Base-by-base conservation (phyloP, 1,140 invertebrate genomes). In the Pseudachorutes palmiensis region DNA sequence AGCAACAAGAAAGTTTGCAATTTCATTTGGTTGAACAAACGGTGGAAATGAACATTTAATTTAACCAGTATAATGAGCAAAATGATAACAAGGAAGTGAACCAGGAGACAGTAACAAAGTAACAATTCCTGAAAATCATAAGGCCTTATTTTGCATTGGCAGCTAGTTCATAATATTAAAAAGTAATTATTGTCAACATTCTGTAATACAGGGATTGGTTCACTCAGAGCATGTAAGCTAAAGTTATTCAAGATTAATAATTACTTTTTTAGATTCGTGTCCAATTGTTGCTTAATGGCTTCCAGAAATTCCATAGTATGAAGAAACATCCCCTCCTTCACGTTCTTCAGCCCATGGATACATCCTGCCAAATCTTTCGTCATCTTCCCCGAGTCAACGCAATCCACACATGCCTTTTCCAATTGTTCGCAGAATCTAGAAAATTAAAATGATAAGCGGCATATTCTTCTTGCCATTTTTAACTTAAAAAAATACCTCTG, bases 361-460 rank as follows among this genome's bases (percentile, higher is more conserved):
- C 90, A 94, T 70, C 86, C 87, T 28, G 90, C 91, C 69, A 95
- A 80, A 81, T 95, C 92, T 79, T 94, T 94, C 1, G 92, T 95
- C 88, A 94, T 91, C 36, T 87, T 84, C n/a, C 92, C 91, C 51
- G 83, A 82, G 76, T 94, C 90, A 28, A 95, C 89, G 28, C 87
- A 89, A 71, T 92, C 89, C 0, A 94, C 82, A 77, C 92, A 94
- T 1, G 90, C 89, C 62, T 80, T 76, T 75, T 89, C 87, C 59
- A 89, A 76, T 59, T 75, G 75, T 29, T 78, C 71, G 41, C 80
- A 78, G 76, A 86, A 87, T 63, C 81, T 81, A 65, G 75, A 68
- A 74, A 72, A 70, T 0, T 36, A 24, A 12, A 59, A 32, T 32
- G 16, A 9, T 9, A 26, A 14, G 22, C 16, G 48, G 22, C 36